Conservation (phyloP, 2,113 vertebrate species). For the Chroicocephalus ridibundus region DNA sequence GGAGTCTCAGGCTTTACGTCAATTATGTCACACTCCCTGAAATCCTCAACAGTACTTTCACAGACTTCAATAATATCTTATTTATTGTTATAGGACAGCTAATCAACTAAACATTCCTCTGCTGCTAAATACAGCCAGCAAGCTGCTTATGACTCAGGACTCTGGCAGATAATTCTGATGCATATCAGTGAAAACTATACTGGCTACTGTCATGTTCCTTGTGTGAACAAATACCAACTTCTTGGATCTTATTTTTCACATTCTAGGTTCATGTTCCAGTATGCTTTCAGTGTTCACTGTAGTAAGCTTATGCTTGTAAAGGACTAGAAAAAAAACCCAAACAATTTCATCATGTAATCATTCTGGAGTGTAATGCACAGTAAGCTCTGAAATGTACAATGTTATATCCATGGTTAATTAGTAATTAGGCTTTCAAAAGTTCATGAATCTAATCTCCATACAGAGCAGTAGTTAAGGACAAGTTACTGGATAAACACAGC, state of each 20-base stretch:
- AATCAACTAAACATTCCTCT: slow-evolving; percentile 56
- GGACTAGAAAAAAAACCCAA: background rate
- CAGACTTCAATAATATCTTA: background rate
- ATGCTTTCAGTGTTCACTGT: slow-evolving; percentile 10
- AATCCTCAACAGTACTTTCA: slow-evolving; percentile 15
- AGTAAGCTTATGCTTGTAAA: slow-evolving; percentile 19
- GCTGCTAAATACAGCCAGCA: slow-evolving; percentile 48
- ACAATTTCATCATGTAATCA: background rate
- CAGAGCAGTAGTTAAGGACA: background rate
- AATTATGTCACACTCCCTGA: background rate
- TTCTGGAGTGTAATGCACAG: background rate
- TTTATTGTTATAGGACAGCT: slow-evolving; percentile 46
- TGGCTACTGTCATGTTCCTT: slow-evolving; percentile 20
- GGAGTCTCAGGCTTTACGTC: background rate
- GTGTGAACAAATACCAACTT: background rate
- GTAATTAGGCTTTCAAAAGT: slow-evolving; percentile 37
- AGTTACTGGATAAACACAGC: slow-evolving; percentile 6
- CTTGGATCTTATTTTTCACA: background rate
- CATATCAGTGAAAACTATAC: slow-evolving; percentile 1
- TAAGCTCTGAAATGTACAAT: background rate
- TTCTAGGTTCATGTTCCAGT: background rate
- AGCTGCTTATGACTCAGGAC: slow-evolving; percentile 55
- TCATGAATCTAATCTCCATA: slow-evolving; percentile 39
- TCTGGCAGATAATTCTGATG: slow-evolving; percentile 41
- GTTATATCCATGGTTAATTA: slow-evolving; percentile 4